Percentiles rank a stretch among this genome's conserved stretches.
Conservation (phyloP, 2,888 invertebrate genomes). For the Trisateles emortualis region DNA sequence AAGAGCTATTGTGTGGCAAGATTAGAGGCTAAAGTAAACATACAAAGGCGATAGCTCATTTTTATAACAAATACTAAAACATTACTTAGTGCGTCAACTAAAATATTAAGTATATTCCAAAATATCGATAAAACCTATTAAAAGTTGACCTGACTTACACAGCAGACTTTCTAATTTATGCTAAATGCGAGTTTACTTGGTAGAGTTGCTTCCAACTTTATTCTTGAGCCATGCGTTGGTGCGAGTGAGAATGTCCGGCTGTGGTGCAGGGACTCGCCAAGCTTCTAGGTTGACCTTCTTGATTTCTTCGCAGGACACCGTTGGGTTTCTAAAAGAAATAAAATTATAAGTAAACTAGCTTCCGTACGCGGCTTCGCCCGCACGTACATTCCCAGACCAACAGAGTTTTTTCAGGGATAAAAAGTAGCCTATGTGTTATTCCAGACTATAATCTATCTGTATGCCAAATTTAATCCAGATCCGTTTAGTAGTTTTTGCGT, state of each 20-base stretch:
- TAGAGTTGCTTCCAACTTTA: constrained; percentile 68
- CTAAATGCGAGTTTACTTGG: constrained; percentile 57
- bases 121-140: constrained; percentile 23
- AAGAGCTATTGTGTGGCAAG: neutral
- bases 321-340: constrained; percentile 82
- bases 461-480: no score
- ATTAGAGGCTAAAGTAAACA: no score
- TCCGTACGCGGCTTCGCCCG: no score
- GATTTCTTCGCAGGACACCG: constrained; percentile 82
- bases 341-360: no score
- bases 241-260: constrained; percentile 77
- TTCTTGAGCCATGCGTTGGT: constrained; percentile 82
- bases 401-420: no score
- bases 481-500: no score
- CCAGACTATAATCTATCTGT: no score
- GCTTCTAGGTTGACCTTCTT: constrained; percentile 76
- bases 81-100: neutral
- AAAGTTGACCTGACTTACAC: constrained; percentile 28
- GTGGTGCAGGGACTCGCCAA: constrained; percentile 74
- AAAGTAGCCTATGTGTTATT: no score
- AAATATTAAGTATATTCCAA: constrained; percentile 2
- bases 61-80: no score
- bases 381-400: no score
- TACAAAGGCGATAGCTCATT: neutral
- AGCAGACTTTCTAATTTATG: constrained; percentile 24